These are phyloP conservation scores for Chloroceryle aenea DNA, from an alignment of 2,113 vertebrate genomes.

Conservation along the genomic window DNA sequence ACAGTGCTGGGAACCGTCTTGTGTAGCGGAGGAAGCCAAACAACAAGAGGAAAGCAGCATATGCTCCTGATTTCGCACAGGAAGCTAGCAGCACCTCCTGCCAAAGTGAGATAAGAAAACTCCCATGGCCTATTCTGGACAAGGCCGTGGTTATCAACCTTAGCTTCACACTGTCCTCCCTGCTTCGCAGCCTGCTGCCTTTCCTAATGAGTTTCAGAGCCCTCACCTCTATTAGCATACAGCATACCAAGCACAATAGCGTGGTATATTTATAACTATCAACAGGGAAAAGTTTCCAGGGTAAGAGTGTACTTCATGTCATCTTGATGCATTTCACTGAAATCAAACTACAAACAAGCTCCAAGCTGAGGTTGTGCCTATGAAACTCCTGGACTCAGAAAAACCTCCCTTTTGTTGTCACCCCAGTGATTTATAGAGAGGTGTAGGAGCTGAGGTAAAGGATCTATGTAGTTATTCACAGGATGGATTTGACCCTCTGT, in stretches of 20 bases:
- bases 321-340: constrained; percentile 68
- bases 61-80: constrained; percentile 99
- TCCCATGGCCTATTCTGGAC: constrained; percentile 96
- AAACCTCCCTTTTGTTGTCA: background rate
- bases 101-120: constrained; percentile 96
- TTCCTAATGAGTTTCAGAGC: constrained; percentile 77
- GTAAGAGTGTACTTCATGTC: constrained; percentile 74
- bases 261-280: constrained; percentile 80
- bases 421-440: background rate
- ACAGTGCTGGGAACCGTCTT: constrained; percentile 98
- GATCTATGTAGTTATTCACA: background rate
- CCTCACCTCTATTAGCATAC: constrained; percentile 71
- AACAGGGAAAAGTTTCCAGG: constrained; percentile 68
- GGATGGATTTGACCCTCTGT: background rate
- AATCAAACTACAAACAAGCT: constrained; percentile 34
- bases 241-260: constrained; percentile 77
- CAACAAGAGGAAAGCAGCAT: constrained; percentile 98
- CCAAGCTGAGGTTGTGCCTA: constrained; percentile 74
- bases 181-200: constrained; percentile 66
- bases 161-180: constrained; percentile 80
- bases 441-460: background rate
- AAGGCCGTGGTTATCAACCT: constrained; percentile 88
- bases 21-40: constrained; percentile 97
- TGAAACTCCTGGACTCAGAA: constrained; percentile 54
- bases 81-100: constrained; percentile 97